phyloP scores from a whole-genome alignment of 2,113 vertebrate genomes.

The Irena cyanogastra region DNA sequence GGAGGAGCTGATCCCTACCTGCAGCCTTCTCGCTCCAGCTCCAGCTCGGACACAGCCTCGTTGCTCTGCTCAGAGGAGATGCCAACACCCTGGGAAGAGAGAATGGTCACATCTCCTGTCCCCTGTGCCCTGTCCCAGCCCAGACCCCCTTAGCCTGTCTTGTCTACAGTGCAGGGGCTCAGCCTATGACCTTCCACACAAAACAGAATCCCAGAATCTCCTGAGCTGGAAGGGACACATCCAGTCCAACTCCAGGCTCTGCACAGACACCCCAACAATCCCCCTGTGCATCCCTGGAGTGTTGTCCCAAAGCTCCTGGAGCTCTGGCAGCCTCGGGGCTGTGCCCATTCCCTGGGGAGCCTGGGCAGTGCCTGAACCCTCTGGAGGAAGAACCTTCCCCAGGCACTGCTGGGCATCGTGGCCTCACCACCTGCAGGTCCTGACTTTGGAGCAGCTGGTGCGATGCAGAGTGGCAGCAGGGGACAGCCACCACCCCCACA shows the following conservation, averaged over 20 bases:
- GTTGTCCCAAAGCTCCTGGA: rapidly evolving
- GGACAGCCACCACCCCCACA: not conserved
- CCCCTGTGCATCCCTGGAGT: not conserved
- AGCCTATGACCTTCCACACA: not conserved
- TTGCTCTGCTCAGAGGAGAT: constrained; percentile 46
- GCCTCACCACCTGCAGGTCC: not conserved
- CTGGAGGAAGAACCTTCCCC: not conserved
- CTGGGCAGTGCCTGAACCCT: not conserved
- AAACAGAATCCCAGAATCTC: not conserved
- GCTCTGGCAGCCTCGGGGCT: not conserved
- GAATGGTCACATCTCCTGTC: not conserved
- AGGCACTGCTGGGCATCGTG: rapidly evolving
- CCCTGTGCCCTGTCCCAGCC: not conserved
- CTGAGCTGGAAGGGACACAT: not conserved
- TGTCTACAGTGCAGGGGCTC: rapidly evolving
- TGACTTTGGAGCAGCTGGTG: not conserved
- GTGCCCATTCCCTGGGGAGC: not conserved
- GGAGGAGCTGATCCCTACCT: constrained; percentile 41
- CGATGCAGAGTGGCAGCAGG: not conserved
- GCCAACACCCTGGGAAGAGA: constrained; percentile 11
- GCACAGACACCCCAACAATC: not conserved
- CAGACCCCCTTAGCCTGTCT: not conserved
- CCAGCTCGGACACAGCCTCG: constrained; percentile 32
- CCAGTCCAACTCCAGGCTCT: rapidly evolving
- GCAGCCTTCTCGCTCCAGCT: constrained; percentile 31